These are phyloP conservation scores for Toxonevra muliebris DNA, from an alignment of 2,888 invertebrate species.

Conservation along the genomic window DNA sequence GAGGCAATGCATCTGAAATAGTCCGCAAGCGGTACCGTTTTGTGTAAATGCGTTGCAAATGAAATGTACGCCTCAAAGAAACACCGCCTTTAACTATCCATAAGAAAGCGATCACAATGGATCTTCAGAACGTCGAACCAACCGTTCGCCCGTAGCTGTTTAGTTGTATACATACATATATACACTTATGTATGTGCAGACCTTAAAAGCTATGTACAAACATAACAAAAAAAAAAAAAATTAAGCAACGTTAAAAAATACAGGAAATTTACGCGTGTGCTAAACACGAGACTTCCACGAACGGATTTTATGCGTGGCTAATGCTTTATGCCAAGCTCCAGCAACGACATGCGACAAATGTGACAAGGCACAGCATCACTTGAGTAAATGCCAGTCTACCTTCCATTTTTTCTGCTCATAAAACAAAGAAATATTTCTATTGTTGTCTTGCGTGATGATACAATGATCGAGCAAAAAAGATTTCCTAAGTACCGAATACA, in stretches of 20 bases:
- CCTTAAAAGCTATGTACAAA: background rate
- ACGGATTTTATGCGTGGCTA: constrained; percentile 43
- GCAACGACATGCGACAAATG: constrained; percentile 39
- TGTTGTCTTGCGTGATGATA: background rate
- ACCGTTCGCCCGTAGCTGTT: too few relatives aligned
- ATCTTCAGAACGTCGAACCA: too few relatives aligned
- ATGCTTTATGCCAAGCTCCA: constrained; percentile 40
- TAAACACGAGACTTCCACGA: constrained; percentile 66
- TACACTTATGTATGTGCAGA: constrained; percentile 3
- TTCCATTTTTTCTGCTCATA: background rate
- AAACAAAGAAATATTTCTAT: too few relatives aligned
- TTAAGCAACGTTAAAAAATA: constrained; percentile 29
- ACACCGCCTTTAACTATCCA: constrained; percentile 50
- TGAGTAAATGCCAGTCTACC: background rate
- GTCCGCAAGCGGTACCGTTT: constrained; percentile 61
- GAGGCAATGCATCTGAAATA: constrained; percentile 12
- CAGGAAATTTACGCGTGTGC: constrained; percentile 64
- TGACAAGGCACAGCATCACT: constrained; percentile 29
- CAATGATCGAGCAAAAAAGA: background rate
- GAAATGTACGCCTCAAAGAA: constrained; percentile 57
- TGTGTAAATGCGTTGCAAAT: constrained; percentile 63
- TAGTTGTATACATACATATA: too few relatives aligned
- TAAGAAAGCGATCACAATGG: constrained; percentile 1
- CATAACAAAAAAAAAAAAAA: constrained; percentile 10
- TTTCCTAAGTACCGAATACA: background rate